phyloP scores from a whole-genome alignment of 2,113 vertebrate species.

The Pyxicephalus adspersus region DNA sequence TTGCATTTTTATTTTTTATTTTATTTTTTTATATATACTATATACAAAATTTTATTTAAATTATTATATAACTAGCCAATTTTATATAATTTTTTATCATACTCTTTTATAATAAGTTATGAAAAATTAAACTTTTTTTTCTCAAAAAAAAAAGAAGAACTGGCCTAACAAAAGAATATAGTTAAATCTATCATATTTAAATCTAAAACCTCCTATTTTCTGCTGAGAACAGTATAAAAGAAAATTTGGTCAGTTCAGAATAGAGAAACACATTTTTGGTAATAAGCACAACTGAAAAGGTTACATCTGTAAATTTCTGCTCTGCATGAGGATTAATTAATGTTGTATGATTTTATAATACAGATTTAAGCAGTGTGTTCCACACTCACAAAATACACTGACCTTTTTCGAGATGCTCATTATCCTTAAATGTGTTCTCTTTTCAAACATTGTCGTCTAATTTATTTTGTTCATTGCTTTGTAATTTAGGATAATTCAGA shows the following conservation, averaged over 20 bases:
- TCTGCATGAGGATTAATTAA: conserved; percentile 65
- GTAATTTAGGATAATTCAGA: conserved; percentile 66
- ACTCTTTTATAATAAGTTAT: too few relatives aligned
- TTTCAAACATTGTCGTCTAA: conserved; percentile 67
- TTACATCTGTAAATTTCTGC: conserved; percentile 63
- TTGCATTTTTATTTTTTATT: too few relatives aligned
- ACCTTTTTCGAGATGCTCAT: conserved; percentile 66
- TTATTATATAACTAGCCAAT: too few relatives aligned
- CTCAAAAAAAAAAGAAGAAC: background rate
- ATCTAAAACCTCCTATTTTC: background rate
- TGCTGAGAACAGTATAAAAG: conserved; percentile 6
- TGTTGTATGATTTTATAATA: conserved; percentile 63
- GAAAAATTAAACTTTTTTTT: too few relatives aligned
- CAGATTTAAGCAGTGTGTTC: conserved; percentile 57
- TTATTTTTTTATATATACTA: too few relatives aligned
- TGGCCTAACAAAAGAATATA: background rate
- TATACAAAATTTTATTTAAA: too few relatives aligned
- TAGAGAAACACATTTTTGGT: conserved; percentile 60
- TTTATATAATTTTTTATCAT: too few relatives aligned
- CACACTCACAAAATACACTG: conserved; percentile 62
- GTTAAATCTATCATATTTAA: background rate
- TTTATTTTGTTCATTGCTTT: conserved; percentile 67
- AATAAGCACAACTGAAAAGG: conserved; percentile 64
- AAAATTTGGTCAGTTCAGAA: conserved; percentile 36
- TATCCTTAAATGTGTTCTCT: conserved; percentile 69